Evolutionary conservation across 2,113 vertebrate species (phyloP), one percentile per base, ranked within the genome.

Genomic region (Xiphias gladius): DNA sequence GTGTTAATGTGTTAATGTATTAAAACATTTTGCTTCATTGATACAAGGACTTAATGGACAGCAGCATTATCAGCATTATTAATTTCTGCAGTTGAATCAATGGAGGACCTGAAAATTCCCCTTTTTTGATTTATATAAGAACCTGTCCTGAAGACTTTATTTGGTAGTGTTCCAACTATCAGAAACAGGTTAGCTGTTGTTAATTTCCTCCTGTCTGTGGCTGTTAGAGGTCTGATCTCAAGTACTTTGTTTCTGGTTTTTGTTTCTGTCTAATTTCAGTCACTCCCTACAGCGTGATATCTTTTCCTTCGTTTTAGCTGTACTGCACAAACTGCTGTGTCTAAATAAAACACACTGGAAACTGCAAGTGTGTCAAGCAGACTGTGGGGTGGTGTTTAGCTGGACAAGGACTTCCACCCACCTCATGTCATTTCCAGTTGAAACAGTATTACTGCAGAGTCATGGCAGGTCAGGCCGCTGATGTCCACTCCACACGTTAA

Each of bases 371-470:
- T 86, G 76, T 91, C 80, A 85, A 78, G 64, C 74, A 70, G 59
- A 81, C 83, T 77, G 82, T 73, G 73, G 70, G 78, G 86, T 69
- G 78, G 80, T 81, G 84, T 83, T 92, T 87, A 85, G 86, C 79
- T 28, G 79, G 84, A 79, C 86, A 48, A 81, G 85, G 84, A 64
- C 83, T 91, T 85, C 77, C 85, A 79, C 65, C 81, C 82, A 81
- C 86, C 79, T 77, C 19, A 6, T 79, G 84, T 73, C 74, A 37
- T 83, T 90, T 84, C 76, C 81, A 7, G 30, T 43, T 59, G 72
- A 76, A 83, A 68, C 43, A 20, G 73, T 73, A 69, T 74, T 72
- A 65, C 50, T 43, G 87, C 78, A 59, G 78, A 80, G 86, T 88
- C 87, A 48, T 41, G 32, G 37, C 80, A 37, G 89, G 79, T 80